phyloP scores from a whole-genome alignment of 1,140 invertebrate genomes.

The Ceratina japonica region DNA sequence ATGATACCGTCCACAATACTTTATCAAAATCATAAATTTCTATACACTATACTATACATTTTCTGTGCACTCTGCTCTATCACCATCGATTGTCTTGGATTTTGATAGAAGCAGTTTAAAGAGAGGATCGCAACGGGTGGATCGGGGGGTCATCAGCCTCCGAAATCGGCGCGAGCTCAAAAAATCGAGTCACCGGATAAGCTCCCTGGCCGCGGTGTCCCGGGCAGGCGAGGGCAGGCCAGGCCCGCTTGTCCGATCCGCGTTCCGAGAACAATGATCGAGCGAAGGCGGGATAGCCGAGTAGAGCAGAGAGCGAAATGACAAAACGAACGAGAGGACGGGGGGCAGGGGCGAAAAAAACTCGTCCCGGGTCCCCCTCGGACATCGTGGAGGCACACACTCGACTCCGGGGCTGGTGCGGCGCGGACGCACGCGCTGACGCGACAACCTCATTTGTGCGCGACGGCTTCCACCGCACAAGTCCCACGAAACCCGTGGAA shows the following conservation, averaged over 20 bases:
- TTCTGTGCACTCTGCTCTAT: no score
- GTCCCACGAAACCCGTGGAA: not conserved
- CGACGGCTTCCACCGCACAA: slow-evolving; percentile 67
- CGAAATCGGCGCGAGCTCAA: not conserved
- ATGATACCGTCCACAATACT: no score
- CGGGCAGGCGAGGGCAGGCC: no score
- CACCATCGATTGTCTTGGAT: no score
- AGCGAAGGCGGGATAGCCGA: slow-evolving; percentile 24
- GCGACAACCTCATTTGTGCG: slow-evolving; percentile 79
- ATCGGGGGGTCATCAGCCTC: not conserved
- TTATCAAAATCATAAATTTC: no score
- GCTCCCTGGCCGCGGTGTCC: no score
- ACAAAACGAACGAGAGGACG: slow-evolving; percentile 58
- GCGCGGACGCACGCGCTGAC: slow-evolving; percentile 72
- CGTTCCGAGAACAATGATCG: slow-evolving; percentile 51
- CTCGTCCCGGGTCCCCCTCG: slow-evolving; percentile 67
- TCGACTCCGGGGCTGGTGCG: slow-evolving; percentile 44
- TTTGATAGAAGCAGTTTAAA: no score
- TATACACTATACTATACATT: no score
- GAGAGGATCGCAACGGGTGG: no score
- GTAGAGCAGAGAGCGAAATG: slow-evolving; percentile 49
- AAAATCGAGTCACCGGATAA: not conserved
- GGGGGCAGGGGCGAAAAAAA: slow-evolving; percentile 59
- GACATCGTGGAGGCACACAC: slow-evolving; percentile 54
- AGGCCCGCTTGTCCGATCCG: not conserved